Conservation (phyloP, 2,113 vertebrate species). For the Xyrauchen texanus region DNA sequence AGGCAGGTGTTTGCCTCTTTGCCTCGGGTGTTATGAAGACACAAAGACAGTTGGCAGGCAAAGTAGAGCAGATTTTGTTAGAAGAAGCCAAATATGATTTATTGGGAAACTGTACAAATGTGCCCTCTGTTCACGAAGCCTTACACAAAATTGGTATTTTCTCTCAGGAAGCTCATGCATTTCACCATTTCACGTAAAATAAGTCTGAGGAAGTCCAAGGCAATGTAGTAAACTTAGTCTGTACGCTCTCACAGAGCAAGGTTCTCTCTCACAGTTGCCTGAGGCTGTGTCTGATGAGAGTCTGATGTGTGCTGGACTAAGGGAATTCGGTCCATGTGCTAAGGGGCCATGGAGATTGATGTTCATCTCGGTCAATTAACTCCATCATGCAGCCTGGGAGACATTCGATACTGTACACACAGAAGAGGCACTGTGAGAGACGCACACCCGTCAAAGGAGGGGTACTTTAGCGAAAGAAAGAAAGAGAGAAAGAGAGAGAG, state of each 20-base stretch:
- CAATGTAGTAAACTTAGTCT: neutral
- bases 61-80: neutral
- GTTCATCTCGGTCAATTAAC: slow-evolving; percentile 72
- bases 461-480: neutral
- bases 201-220: neutral
- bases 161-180: too few relatives aligned
- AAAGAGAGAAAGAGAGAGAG: neutral
- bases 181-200: neutral
- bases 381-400: slow-evolving; percentile 68
- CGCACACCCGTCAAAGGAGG: neutral
- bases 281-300: slow-evolving; percentile 60
- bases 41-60: neutral
- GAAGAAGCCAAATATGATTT: slow-evolving; percentile 10
- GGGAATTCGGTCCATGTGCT: slow-evolving; percentile 70
- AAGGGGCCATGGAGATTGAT: slow-evolving; percentile 68
- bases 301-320: slow-evolving; percentile 62
- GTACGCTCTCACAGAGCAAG: neutral
- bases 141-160: neutral
- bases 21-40: slow-evolving; percentile 10
- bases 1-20: slow-evolving; percentile 2
- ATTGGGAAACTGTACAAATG: slow-evolving; percentile 2
- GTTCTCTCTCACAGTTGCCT: slow-evolving; percentile 42
- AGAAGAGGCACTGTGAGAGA: slow-evolving; percentile 16
- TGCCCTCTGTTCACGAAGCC: neutral
- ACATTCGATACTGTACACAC: slow-evolving; percentile 61